Conservation (phyloP, 2,888 invertebrate genomes). For the Meiosimyza decipiens region DNA sequence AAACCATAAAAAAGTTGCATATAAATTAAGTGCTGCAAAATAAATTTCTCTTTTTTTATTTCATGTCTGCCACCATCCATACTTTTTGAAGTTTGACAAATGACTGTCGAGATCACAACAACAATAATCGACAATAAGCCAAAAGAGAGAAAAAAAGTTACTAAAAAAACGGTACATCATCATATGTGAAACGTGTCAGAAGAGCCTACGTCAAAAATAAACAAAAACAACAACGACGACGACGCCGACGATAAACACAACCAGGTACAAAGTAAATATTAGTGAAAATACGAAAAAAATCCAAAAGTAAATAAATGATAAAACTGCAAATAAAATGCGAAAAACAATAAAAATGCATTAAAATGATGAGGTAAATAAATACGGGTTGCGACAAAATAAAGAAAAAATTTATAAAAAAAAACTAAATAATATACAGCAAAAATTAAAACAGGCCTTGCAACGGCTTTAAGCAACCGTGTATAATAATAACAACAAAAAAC, state of each 20-base stretch:
- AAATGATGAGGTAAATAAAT: background rate
- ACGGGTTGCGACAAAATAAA: no score
- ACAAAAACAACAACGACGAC: conserved; percentile 1
- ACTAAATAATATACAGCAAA: no score
- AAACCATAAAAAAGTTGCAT: background rate
- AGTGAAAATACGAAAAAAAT: background rate
- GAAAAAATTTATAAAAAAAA: no score
- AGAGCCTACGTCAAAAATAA: conserved; percentile 22
- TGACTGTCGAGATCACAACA: no score
- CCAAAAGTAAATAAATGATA: conserved; percentile 1
- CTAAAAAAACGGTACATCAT: background rate
- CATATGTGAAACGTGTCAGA: conserved; percentile 21
- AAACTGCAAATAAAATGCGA: background rate
- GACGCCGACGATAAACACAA: background rate
- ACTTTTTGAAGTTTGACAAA: no score
- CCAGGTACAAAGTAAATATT: background rate
- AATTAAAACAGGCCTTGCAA: conserved; percentile 2
- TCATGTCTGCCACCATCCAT: background rate
- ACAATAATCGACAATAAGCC: no score
- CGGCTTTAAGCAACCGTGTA: conserved; percentile 20
- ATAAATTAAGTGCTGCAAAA: background rate
- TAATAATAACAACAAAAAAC: background rate
- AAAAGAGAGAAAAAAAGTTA: background rate
- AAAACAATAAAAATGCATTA: background rate
- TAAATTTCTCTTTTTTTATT: conserved; percentile 13